Base-by-base conservation (phyloP, 37 sponge, comb jelly and placozoan genomes). In the Agelas oroides region DNA sequence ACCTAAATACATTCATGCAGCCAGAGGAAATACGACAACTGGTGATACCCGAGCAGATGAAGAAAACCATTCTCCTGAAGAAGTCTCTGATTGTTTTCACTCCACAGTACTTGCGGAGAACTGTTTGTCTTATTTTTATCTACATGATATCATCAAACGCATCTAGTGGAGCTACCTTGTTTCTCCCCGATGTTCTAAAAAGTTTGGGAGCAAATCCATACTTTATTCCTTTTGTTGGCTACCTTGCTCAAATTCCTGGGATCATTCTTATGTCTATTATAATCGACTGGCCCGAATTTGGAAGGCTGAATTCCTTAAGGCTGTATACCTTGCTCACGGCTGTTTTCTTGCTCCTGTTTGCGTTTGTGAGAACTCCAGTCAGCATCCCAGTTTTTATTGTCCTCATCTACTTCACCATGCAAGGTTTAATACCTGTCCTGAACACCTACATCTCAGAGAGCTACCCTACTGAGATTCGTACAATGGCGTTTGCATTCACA, bases 211-310 rank as follows among this genome's bases (percentile, higher is more conserved):
- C 54, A 8, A 70, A 77, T 70, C 77, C 72, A 19, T 89, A 83
- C 56, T 89, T 89, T 71, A 70, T 40, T 6, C 17, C 74, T 8
- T 83, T 89, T 21, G 74, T 72, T 20, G 70, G 60, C 0, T 78
- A 46, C 41, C 53, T 83, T 24, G 89, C 73, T 20, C 73, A 83
- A 63, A 69, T 89, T 8, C 89, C 89, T 0, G 89, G 89, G 19
- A 70, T 89, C 21, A 27, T 67, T 0, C 66, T 89, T 18, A 54
- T 89, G 39, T 38, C 84, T 5, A 83, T 89, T 21, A 83, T 89
- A 63, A 76, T 77, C 1, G 89, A 89, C 63, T 89, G 89, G 89
- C 79, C 83, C 5, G 18, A 54, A 52, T 53, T 89, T 34, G 89
- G 89, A 21, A 27, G 89, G 8, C 70, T 82, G 6, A 83, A 83